Percentiles rank a stretch among this genome's conserved stretches.
Conservation (phyloP, 1,140 invertebrate species). For the Drosophila busckii region DNA sequence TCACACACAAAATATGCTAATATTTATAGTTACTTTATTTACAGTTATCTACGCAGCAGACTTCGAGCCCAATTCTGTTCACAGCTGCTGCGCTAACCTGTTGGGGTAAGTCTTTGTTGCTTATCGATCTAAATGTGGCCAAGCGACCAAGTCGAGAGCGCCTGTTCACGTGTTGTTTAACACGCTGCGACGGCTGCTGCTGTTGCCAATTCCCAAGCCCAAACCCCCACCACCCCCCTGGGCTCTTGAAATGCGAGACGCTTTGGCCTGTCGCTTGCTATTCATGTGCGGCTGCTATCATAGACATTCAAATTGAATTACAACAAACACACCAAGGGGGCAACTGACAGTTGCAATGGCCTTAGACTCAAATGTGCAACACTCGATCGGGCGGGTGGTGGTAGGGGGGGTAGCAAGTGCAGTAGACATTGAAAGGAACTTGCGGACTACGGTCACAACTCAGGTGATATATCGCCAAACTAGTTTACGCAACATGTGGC, state of each 20-base stretch:
- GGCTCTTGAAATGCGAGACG: too few relatives aligned
- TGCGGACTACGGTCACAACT: conserved; percentile 22
- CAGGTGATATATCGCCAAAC: conserved; percentile 75
- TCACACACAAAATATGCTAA: too few relatives aligned
- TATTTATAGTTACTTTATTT: too few relatives aligned
- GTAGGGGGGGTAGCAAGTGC: conserved; percentile 36
- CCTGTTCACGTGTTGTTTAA: conserved; percentile 45
- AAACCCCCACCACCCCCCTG: too few relatives aligned
- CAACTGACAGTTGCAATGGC: conserved; percentile 26
- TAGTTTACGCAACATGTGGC: conserved; percentile 76
- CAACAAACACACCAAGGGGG: conserved; percentile 21
- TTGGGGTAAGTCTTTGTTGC: conserved; percentile 24
- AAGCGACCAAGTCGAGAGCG: conserved; percentile 10
- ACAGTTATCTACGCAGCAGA: conserved; percentile 18
- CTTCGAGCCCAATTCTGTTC: neutral
- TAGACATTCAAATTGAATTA: conserved; percentile 44
- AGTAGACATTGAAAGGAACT: conserved; percentile 10
- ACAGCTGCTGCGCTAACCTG: conserved; percentile 17
- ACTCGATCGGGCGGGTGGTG: too few relatives aligned
- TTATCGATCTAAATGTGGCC: conserved; percentile 15
- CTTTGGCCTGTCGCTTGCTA: conserved; percentile 17
- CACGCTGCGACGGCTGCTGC: conserved; percentile 38
- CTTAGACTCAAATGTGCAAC: conserved; percentile 39
- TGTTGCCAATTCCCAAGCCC: conserved; percentile 19
- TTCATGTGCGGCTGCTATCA: conserved; percentile 40